Percentiles rank a stretch among this genome's conserved stretches.
Evolutionary conservation across 30 jellyfish, hydroid and myxozoan genomes (phyloP).

Genomic region (Morbakka virulenta): DNA sequence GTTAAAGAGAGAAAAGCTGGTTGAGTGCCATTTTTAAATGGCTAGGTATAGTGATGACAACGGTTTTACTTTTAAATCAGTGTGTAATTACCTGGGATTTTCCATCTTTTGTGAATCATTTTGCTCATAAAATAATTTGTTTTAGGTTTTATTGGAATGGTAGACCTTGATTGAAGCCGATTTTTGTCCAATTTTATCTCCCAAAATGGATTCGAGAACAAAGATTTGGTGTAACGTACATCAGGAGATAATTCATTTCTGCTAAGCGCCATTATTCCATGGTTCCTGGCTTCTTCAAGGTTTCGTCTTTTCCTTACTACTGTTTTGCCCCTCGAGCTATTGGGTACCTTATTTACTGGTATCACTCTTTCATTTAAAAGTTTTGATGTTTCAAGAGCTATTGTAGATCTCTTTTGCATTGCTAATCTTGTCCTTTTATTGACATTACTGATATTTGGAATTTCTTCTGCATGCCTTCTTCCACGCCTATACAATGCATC

Average conservation of each 20-base stretch:
- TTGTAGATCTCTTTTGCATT: not conserved
- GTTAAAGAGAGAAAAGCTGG: too few relatives aligned
- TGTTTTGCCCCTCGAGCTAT: not conserved
- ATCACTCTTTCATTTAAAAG: not conserved
- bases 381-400: not conserved
- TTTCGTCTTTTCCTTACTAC: constrained; percentile 1
- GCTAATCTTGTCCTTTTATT: too few relatives aligned
- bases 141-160: constrained; percentile 71
- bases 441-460: not conserved
- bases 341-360: not conserved
- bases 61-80: too few relatives aligned
- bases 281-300: constrained; percentile 39
- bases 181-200: constrained; percentile 67
- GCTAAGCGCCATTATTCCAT: not conserved
- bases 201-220: constrained; percentile 95
- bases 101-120: constrained; percentile 91
- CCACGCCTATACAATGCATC: not conserved
- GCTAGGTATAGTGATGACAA: too few relatives aligned
- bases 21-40: too few relatives aligned
- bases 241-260: not conserved
- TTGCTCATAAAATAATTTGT: constrained; percentile 68
- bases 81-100: constrained; percentile 96
- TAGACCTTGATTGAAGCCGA: constrained; percentile 52
- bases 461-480: not conserved
- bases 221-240: constrained; percentile 7